Evolutionary conservation across 2,888 invertebrate species (phyloP).

Genomic region (Alentia gelatinosa): DNA sequence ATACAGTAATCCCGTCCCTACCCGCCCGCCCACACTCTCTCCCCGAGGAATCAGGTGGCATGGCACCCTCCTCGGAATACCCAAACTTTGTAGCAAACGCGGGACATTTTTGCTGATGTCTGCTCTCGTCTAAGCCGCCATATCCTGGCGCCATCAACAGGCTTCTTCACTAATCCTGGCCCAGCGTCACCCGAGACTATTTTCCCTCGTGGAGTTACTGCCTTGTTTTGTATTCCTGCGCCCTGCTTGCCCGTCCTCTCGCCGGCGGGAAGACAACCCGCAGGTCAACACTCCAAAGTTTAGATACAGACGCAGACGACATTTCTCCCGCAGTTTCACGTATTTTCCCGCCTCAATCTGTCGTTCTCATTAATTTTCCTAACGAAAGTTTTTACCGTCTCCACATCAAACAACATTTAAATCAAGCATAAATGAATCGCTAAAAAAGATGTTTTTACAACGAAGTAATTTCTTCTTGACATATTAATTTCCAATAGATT

Average conservation of each 20-base stretch:
- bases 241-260: background rate
- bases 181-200: conserved; percentile 13
- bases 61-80: background rate
- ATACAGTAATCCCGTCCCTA: background rate
- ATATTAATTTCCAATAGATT: too few relatives aligned
- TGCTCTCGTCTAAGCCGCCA: background rate
- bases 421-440: background rate
- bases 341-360: background rate
- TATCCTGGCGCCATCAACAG: conserved; percentile 30
- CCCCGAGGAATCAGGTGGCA: background rate
- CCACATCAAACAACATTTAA: background rate
- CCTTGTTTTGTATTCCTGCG: conserved; percentile 49
- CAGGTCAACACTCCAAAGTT: conserved; percentile 36
- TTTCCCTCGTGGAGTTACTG: background rate
- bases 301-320: conserved; percentile 50
- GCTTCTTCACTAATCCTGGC: background rate
- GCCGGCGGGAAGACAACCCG: background rate
- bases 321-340: background rate
- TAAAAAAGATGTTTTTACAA: background rate
- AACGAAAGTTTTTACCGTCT: background rate
- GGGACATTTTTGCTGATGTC: background rate
- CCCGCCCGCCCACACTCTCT: too few relatives aligned
- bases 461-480: too few relatives aligned
- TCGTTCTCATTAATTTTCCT: background rate
- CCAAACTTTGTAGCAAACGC: conserved; percentile 45